Evolutionary conservation across 2,888 invertebrate species (phyloP).

Genomic region (Dryocosmus kuriphilus): DNA sequence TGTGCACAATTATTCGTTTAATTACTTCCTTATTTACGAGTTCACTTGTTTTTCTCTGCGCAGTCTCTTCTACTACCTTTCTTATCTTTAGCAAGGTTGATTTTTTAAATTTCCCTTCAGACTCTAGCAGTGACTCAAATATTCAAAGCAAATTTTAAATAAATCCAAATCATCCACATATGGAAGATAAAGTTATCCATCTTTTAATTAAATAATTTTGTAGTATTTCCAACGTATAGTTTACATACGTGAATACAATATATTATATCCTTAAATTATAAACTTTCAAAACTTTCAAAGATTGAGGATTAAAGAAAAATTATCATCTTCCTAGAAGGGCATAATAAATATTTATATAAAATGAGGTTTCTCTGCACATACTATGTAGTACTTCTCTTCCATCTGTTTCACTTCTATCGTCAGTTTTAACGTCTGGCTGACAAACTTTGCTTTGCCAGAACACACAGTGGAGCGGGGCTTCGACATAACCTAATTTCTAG

Average conservation of each 20-base stretch:
- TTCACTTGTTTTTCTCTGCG: constrained; percentile 45
- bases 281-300: neutral
- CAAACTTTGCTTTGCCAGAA: constrained; percentile 20
- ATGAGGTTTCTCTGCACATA: neutral
- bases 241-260: too few relatives aligned
- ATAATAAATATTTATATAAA: neutral
- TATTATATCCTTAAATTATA: neutral
- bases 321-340: neutral
- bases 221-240: too few relatives aligned
- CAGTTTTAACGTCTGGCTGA: constrained; percentile 19
- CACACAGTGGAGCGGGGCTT: neutral
- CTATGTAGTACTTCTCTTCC: constrained; percentile 9
- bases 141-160: neutral
- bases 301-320: neutral
- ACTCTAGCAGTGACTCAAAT: neutral
- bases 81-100: constrained; percentile 1
- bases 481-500: constrained; percentile 25
- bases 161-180: too few relatives aligned
- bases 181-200: too few relatives aligned
- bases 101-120: neutral
- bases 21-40: constrained; percentile 61
- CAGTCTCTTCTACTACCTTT: neutral
- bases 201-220: too few relatives aligned
- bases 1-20: constrained; percentile 60
- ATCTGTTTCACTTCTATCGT: constrained; percentile 30